Percentiles rank a stretch among this genome's conserved stretches.
Conservation (phyloP, 2,797 vertebrate genomes). For the Tenualosa ilisha region DNA sequence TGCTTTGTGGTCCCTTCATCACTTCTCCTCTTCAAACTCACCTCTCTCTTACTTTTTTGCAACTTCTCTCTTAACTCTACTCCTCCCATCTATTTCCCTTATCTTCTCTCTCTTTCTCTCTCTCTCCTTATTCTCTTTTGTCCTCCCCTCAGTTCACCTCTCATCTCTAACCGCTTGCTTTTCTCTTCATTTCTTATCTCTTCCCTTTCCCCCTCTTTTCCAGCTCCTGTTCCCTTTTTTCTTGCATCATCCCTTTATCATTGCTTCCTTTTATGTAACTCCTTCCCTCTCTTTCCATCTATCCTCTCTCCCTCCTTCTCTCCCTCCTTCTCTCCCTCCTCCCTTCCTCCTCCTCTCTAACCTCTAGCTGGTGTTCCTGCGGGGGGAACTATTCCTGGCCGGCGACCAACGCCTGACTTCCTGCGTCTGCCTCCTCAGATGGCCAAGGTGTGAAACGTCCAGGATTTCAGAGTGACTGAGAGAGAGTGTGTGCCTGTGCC, state of each 20-base stretch:
- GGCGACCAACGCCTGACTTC: background rate
- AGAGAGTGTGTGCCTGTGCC: background rate
- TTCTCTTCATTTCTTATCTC: background rate
- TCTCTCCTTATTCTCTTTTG: background rate
- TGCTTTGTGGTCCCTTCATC: background rate
- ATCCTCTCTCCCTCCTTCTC: background rate
- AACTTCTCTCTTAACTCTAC: background rate
- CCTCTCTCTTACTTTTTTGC: background rate
- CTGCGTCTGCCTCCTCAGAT: conserved; percentile 2
- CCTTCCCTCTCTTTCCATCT: background rate
- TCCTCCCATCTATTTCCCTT: background rate
- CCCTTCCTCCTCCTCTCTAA: background rate
- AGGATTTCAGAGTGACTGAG: background rate
- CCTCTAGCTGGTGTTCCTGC: background rate
- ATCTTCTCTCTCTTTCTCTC: background rate
- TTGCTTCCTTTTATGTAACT: too few relatives aligned
- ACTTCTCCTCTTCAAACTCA: background rate
- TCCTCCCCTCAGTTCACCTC: background rate
- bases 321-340: background rate
- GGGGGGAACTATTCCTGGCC: background rate
- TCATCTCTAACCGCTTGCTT: background rate
- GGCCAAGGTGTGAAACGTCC: conserved; percentile 15
- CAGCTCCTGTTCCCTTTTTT: background rate
- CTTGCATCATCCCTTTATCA: too few relatives aligned
- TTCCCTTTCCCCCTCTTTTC: background rate